A percentile compares a stretch with the other conserved stretches of the same genome.
These are phyloP conservation scores for Columbina picui DNA, from an alignment of 2,113 vertebrate genomes.

Conservation along the genomic window DNA sequence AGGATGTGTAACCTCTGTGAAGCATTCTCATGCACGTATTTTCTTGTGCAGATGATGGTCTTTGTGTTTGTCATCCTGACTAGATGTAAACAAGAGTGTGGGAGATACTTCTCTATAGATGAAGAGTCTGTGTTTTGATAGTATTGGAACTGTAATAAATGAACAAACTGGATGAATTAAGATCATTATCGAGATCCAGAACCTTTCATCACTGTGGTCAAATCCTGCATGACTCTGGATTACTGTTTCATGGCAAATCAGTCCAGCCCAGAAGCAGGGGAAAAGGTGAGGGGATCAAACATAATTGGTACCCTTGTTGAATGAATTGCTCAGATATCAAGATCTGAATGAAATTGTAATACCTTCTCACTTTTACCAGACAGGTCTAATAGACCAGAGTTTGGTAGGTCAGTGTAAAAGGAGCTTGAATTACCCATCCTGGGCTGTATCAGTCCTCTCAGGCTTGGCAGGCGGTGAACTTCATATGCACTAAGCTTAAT, in stretches of 20 bases:
- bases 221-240: not conserved
- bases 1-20: fast-evolving
- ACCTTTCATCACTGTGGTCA: not conserved
- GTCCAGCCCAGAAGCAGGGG: not conserved
- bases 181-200: not conserved
- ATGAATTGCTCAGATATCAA: conserved; percentile 49
- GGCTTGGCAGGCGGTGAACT: conserved; percentile 4
- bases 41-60: not conserved
- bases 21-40: fast-evolving
- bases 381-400: conserved; percentile 10
- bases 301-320: conserved; percentile 47
- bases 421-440: conserved; percentile 25
- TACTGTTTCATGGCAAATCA: conserved; percentile 20
- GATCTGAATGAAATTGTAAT: conserved; percentile 46
- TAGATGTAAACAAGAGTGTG: not conserved
- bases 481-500: conserved; percentile 41
- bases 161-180: not conserved
- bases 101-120: not conserved
- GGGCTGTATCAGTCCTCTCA: not conserved
- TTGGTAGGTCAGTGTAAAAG: conserved; percentile 39
- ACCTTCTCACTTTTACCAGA: conserved; percentile 43
- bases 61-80: not conserved
- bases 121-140: not conserved
- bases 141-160: not conserved
- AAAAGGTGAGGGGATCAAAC: conserved; percentile 56